These are phyloP conservation scores for Gopherus evgoodei DNA, from an alignment of 2,113 vertebrate species.

Conservation along the genomic window DNA sequence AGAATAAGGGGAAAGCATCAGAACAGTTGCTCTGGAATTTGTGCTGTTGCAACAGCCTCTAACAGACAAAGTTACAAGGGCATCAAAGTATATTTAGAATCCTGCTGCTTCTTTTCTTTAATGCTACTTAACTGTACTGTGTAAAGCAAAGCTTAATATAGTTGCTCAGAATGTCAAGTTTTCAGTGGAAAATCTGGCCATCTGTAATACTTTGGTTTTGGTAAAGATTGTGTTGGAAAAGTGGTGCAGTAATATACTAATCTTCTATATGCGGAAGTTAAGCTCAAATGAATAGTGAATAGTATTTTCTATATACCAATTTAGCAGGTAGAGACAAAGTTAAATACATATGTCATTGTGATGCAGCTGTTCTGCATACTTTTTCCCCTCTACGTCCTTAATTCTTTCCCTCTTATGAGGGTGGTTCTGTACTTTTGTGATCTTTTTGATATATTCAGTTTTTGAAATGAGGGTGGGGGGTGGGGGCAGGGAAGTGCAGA, in stretches of 20 bases:
- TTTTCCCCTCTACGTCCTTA: background rate
- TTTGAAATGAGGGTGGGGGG: background rate
- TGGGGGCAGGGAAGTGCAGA: background rate
- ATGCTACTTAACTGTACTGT: background rate
- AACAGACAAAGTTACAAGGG: no score
- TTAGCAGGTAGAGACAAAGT: background rate
- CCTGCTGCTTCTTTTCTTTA: background rate
- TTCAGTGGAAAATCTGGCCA: background rate
- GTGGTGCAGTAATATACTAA: fast-evolving
- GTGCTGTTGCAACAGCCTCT: background rate
- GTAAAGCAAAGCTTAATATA: background rate
- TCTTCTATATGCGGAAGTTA: background rate
- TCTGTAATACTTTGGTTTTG: background rate
- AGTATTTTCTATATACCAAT: background rate
- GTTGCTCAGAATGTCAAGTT: background rate
- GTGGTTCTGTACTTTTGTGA: background rate
- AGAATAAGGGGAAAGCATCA: background rate
- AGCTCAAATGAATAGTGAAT: background rate
- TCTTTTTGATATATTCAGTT: background rate
- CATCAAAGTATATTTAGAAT: background rate
- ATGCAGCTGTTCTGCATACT: fast-evolving
- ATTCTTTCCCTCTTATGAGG: background rate
- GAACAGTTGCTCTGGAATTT: background rate
- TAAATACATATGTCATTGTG: background rate
- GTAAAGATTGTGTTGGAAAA: background rate